Percentiles rank a stretch among this genome's conserved stretches.
phyloP scores from a whole-genome alignment of 2,113 vertebrate genomes.

The Phainopepla nitens region DNA sequence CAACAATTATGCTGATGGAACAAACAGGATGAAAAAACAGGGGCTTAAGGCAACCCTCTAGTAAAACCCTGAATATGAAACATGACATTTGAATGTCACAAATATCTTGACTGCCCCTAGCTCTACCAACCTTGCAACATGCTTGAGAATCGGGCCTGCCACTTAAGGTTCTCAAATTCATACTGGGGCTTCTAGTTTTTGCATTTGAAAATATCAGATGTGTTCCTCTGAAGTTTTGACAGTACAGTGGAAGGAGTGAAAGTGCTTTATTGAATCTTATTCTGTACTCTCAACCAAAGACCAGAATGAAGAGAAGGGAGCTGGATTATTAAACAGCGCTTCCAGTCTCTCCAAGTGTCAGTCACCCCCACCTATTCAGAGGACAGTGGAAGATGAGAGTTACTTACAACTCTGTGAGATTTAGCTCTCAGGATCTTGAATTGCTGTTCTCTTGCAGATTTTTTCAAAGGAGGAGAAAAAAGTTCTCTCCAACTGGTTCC shows the following conservation, averaged over 20 bases:
- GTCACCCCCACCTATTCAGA: slow-evolving; percentile 15
- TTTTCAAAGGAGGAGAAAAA: slow-evolving; percentile 22
- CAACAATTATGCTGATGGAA: neutral
- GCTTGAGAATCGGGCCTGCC: neutral
- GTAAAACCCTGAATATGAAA: neutral
- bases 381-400: neutral
- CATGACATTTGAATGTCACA: neutral
- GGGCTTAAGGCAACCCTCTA: neutral
- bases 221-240: neutral
- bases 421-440: neutral
- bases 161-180: neutral
- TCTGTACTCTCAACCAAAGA: neutral
- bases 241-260: neutral
- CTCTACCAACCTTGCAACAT: neutral
- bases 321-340: neutral
- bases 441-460: neutral
- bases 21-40: neutral
- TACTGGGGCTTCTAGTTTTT: neutral
- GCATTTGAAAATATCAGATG: neutral
- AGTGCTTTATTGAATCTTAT: neutral
- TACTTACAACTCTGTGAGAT: neutral
- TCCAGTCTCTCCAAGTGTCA: neutral
- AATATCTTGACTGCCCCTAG: neutral
- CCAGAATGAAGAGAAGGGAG: neutral
- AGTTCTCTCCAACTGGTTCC: neutral